Evolutionary conservation across 2,888 invertebrate genomes (phyloP).

Genomic region (Portevinia maculata): DNA sequence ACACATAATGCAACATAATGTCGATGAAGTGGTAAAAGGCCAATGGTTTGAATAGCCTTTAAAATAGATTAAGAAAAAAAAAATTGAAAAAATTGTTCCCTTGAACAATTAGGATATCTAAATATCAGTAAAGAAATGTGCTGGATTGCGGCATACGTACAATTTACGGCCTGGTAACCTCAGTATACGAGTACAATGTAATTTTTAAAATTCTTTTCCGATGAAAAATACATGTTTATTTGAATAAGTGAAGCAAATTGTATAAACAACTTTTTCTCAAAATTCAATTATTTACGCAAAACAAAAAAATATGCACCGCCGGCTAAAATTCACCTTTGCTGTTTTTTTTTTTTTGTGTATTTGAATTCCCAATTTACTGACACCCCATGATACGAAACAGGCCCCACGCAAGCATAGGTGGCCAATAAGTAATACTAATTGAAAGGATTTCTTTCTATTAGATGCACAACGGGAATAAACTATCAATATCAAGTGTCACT

Average conservation of each 20-base stretch:
- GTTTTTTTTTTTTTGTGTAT: background rate
- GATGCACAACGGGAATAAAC: conserved; percentile 33
- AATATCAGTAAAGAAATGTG: too few species aligned
- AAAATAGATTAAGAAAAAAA: too few species aligned
- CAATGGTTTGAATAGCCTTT: conserved; percentile 38
- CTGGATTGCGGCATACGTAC: too few species aligned
- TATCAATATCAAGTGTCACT: conserved; percentile 62
- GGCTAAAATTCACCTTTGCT: conserved; percentile 20
- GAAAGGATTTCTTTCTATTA: background rate
- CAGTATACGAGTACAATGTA: too few species aligned
- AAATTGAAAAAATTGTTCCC: too few species aligned
- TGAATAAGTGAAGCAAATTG: too few species aligned
- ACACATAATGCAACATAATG: conserved; percentile 9
- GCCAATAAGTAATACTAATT: conserved; percentile 1
- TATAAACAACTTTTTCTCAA: too few species aligned
- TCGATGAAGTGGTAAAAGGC: conserved; percentile 1
- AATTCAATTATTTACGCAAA: conserved; percentile 29
- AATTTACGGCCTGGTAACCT: too few species aligned
- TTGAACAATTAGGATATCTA: too few species aligned
- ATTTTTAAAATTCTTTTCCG: too few species aligned
- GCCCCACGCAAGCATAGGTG: conserved; percentile 3
- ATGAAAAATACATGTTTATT: too few species aligned
- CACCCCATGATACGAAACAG: conserved; percentile 20
- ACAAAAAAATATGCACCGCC: background rate
- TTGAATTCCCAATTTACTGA: background rate